Evolutionary conservation across 2,888 invertebrate species (phyloP), one percentile per base, ranked within the genome.

Genomic region (Hirtodrosophila duncani): DNA sequence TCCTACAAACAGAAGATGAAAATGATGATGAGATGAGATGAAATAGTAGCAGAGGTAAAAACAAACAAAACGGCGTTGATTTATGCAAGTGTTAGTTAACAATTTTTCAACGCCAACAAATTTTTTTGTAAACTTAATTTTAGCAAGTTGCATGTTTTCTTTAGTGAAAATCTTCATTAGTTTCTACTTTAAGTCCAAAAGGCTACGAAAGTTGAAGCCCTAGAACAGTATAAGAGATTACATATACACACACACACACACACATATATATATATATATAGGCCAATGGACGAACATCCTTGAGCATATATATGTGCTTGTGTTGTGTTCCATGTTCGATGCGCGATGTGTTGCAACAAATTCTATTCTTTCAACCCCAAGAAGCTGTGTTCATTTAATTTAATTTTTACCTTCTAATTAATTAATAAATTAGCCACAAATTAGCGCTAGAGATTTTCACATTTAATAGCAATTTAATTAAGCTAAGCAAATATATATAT

Each of bases 361-460:
- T 81, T 83, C 83, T 83, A 83, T 83, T 83, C 83, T 82, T 67
- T 69, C 55, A 74, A 75, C 83, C 83, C 84, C 83, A 81, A 82
- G 78, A 84, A 81, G 85, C 85, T 86, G 86, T 86, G 86, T 86
- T 86, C 86, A 86, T 74, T 77, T 80, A 82, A 58, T 65, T 65
- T 51, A 52, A 63, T 61, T 53, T 56, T 41, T 41, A 43, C 23
- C 16, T 26, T 29, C 29, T 57, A 63, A 36, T 39, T 13, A 16
- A 48, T 23, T 52, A 33, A 38, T 49, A 21, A 21, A 51, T 33
- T 51, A 26, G 43, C n/a, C n/a, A n/a, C n/a, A n/a, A n/a, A n/a
- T n/a, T n/a, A n/a, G n/a, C n/a, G n/a, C n/a, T n/a, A n/a, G n/a
- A n/a, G n/a, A n/a, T n/a, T n/a, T n/a, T n/a, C n/a, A n/a, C 29